phyloP scores from a whole-genome alignment of 2,888 invertebrate genomes.

The Drosophila koepferae region DNA sequence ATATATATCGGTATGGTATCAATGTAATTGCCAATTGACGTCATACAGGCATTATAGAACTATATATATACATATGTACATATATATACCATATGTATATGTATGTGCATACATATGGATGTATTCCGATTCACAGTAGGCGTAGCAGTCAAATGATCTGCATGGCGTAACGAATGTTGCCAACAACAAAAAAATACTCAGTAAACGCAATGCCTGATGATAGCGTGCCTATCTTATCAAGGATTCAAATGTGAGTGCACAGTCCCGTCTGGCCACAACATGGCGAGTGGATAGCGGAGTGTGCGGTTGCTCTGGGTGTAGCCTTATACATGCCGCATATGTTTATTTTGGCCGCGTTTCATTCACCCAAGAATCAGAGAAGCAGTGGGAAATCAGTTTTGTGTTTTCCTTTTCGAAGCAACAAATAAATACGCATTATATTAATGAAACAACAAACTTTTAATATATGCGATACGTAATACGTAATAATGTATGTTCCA shows the following conservation, averaged over 20 bases:
- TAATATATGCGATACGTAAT: too few relatives aligned
- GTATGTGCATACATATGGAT: background rate
- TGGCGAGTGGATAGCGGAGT: background rate
- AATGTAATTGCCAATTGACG: constrained; percentile 46
- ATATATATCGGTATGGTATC: constrained; percentile 1
- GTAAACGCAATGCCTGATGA: constrained; percentile 48
- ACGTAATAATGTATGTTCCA: too few relatives aligned
- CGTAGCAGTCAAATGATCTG: constrained; percentile 10
- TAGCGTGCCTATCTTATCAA: constrained; percentile 62
- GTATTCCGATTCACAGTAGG: constrained; percentile 8
- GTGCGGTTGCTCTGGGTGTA: constrained; percentile 11
- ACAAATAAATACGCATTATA: background rate
- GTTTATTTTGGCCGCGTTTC: constrained; percentile 13
- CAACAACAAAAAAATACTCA: constrained; percentile 14
- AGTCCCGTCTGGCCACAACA: background rate
- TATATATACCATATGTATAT: background rate
- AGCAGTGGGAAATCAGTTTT: constrained; percentile 4
- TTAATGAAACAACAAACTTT: too few relatives aligned
- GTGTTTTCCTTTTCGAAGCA: constrained; percentile 4
- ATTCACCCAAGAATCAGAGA: constrained; percentile 30
- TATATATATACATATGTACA: background rate
- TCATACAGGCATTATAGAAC: constrained; percentile 31
- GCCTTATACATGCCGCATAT: constrained; percentile 24
- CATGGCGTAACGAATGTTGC: constrained; percentile 58
- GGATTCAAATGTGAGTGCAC: constrained; percentile 16